Evolutionary conservation across 2,113 vertebrate species (phyloP).

Genomic region (Anarrhichthys ocellatus): DNA sequence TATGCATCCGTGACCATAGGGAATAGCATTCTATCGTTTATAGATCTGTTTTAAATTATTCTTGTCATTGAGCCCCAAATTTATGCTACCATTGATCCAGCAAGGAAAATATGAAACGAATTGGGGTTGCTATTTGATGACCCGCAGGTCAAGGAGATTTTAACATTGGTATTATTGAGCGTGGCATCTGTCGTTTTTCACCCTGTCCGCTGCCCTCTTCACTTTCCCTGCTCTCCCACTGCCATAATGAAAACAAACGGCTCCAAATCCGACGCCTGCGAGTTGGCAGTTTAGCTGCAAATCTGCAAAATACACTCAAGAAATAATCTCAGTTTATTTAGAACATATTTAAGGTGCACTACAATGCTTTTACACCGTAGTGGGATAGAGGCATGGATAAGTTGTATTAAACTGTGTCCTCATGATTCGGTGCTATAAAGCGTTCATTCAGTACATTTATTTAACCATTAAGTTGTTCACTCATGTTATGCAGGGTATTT

Average conservation of each 20-base stretch:
- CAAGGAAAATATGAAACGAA: slow-evolving; percentile 99
- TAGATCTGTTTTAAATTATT: slow-evolving; percentile 99
- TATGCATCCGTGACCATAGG: slow-evolving; percentile 76
- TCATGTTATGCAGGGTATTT: not conserved
- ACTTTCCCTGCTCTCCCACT: slow-evolving; percentile 63
- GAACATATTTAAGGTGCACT: not conserved
- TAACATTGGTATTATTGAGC: slow-evolving; percentile 92
- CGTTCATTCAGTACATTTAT: slow-evolving; percentile 4
- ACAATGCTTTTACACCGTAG: not conserved
- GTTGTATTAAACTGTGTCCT: not conserved
- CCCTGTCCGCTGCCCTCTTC: slow-evolving; percentile 73
- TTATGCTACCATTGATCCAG: slow-evolving; percentile 98
- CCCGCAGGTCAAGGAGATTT: slow-evolving; percentile 97
- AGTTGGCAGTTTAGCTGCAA: slow-evolving; percentile 31
- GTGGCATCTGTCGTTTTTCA: slow-evolving; percentile 80
- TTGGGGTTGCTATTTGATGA: slow-evolving; percentile 96
- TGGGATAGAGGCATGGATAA: not conserved
- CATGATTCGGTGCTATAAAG: not conserved
- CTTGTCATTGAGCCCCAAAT: slow-evolving; percentile 98
- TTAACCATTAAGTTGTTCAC: slow-evolving; percentile 27
- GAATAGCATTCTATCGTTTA: slow-evolving; percentile 86
- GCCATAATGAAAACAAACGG: slow-evolving; percentile 62
- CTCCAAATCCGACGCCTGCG: slow-evolving; percentile 37
- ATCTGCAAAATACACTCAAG: slow-evolving; percentile 13
- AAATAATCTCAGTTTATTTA: not conserved